Conservation (phyloP, 1,140 invertebrate species). For the Drosophila lacertosa region DNA sequence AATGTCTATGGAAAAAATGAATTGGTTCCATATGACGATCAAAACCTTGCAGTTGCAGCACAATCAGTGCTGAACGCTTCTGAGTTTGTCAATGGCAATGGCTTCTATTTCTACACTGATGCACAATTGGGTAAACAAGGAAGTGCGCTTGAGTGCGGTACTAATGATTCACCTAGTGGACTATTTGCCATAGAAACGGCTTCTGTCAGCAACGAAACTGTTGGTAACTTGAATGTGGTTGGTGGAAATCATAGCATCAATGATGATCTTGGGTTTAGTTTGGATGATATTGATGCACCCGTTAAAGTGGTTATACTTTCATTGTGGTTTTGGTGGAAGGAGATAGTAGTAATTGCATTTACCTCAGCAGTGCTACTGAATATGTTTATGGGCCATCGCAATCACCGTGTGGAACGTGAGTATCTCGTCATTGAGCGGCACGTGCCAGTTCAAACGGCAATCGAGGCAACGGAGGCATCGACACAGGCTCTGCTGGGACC, state of each 20-base stretch:
- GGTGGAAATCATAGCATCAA: slow-evolving; percentile 63
- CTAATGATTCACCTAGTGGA: slow-evolving; percentile 44
- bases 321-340: slow-evolving; percentile 93
- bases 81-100: slow-evolving; percentile 89
- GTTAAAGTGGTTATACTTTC: slow-evolving; percentile 87
- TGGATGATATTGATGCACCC: slow-evolving; percentile 84
- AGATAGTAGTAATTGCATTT: slow-evolving; percentile 89
- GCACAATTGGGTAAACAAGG: slow-evolving; percentile 65
- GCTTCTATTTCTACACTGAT: slow-evolving; percentile 87
- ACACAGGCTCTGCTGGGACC: slow-evolving; percentile 70
- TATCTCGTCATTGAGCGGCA: slow-evolving; percentile 84
- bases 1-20: slow-evolving; percentile 49
- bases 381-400: slow-evolving; percentile 85
- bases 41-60: slow-evolving; percentile 85
- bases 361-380: slow-evolving; percentile 87
- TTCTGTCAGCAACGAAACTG: slow-evolving; percentile 28
- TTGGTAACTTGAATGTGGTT: background rate
- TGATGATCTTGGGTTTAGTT: slow-evolving; percentile 72
- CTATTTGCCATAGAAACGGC: slow-evolving; percentile 40
- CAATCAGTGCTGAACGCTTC: slow-evolving; percentile 89
- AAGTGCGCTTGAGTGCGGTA: slow-evolving; percentile 49
- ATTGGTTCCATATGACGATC: slow-evolving; percentile 72
- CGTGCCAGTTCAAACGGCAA: slow-evolving; percentile 81
- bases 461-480: slow-evolving; percentile 79
- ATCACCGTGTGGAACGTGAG: slow-evolving; percentile 75